phyloP scores from a whole-genome alignment of 2,888 invertebrate species.

The Caenorhabditis afra region DNA sequence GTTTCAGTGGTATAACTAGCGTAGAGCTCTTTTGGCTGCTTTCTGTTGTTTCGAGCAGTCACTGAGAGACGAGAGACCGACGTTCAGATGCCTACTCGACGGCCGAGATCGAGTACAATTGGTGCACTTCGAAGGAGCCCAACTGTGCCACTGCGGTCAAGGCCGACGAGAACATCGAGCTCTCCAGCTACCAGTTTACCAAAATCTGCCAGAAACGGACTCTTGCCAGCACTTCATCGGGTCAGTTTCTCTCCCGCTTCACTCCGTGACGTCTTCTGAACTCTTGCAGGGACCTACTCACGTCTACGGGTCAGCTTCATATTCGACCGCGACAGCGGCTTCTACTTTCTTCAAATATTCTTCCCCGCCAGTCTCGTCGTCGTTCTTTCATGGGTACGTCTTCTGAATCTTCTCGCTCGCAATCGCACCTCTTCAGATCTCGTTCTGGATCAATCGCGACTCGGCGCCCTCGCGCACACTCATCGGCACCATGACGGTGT shows the following conservation, averaged over 20 bases:
- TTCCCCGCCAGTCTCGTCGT: constrained; percentile 85
- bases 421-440: constrained; percentile 85
- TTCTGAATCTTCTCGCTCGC: neutral
- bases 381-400: constrained; percentile 66
- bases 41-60: neutral
- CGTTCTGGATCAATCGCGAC: constrained; percentile 98
- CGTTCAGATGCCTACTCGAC: constrained; percentile 94
- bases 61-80: constrained; percentile 22
- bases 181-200: constrained; percentile 68
- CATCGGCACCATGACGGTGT: constrained; percentile 69
- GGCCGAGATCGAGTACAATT: constrained; percentile 69
- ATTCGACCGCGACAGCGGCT: constrained; percentile 97
- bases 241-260: constrained; percentile 31
- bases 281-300: constrained; percentile 89
- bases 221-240: constrained; percentile 68
- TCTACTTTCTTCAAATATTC: constrained; percentile 97
- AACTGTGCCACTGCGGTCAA: constrained; percentile 62
- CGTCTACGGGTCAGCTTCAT: constrained; percentile 96
- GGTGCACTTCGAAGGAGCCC: constrained; percentile 64
- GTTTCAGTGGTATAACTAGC: neutral
- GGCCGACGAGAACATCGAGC: constrained; percentile 64
- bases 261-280: neutral
- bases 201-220: constrained; percentile 67
- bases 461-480: constrained; percentile 93
- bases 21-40: constrained; percentile 1